Conservation (phyloP, 2,113 vertebrate genomes). For the Psettodes erumei region DNA sequence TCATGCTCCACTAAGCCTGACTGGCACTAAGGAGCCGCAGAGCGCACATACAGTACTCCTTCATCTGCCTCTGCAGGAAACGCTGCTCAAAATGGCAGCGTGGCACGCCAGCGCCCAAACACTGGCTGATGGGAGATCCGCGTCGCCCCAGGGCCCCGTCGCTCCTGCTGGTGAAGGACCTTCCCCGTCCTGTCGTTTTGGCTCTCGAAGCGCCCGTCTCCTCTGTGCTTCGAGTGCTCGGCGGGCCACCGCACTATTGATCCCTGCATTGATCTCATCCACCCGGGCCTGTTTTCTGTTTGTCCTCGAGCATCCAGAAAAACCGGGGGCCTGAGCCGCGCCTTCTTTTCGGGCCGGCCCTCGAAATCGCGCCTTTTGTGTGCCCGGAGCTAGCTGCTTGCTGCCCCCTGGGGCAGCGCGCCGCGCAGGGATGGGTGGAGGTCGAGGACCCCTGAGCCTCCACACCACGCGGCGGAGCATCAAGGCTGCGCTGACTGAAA, state of each 20-base stretch:
- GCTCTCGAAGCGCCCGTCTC: conserved; percentile 25
- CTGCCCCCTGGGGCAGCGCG: conserved; percentile 25
- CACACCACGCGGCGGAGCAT: conserved; percentile 7
- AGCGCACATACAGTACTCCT: conserved; percentile 11
- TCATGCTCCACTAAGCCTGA: conserved; percentile 67
- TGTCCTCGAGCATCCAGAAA: conserved; percentile 38
- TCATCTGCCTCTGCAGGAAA: conserved; percentile 1
- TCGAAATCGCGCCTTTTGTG: conserved; percentile 58
- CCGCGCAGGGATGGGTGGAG: conserved; percentile 7
- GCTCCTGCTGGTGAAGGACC: conserved; percentile 39
- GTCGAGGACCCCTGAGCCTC: conserved; percentile 37
- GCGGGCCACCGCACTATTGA: conserved; percentile 36
- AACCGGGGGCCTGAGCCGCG: conserved; percentile 48
- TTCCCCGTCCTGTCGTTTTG: conserved; percentile 37
- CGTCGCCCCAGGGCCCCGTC: background rate
- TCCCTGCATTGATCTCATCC: conserved; percentile 52
- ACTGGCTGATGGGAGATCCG: background rate
- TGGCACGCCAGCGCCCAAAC: background rate
- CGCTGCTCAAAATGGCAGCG: conserved; percentile 37
- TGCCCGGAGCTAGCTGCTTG: conserved; percentile 53
- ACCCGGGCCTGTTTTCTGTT: conserved; percentile 20
- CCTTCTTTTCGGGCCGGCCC: conserved; percentile 59
- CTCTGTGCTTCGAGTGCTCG: conserved; percentile 34
- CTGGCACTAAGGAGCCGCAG: conserved; percentile 59
- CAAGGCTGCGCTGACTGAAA: background rate